Conservation (phyloP, 2,113 vertebrate species). For the Prietella phreatophila region DNA sequence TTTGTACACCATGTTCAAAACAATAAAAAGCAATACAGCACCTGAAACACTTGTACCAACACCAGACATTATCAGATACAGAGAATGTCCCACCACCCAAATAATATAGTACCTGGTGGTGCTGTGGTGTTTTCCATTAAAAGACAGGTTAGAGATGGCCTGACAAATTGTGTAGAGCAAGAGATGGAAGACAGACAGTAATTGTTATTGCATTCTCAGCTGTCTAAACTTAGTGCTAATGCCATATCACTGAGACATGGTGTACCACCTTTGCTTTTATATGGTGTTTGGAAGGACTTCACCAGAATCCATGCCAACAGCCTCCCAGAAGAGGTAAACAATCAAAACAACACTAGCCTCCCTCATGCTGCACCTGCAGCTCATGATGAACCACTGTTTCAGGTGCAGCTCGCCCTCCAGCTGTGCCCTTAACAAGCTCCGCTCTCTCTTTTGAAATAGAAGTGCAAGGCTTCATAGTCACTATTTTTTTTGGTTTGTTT, state of each 20-base stretch:
- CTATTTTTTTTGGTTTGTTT: neutral
- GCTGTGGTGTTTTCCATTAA: neutral
- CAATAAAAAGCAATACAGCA: neutral
- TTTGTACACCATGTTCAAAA: neutral
- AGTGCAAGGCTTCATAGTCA: neutral
- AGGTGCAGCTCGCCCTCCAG: conserved; percentile 21
- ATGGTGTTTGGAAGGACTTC: neutral
- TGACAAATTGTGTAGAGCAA: neutral
- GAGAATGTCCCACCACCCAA: neutral
- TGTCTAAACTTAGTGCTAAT: neutral
- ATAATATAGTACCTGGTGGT: neutral
- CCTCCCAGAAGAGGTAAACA: conserved; percentile 85
- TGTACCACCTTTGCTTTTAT: neutral
- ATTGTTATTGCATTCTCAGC: neutral
- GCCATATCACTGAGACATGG: neutral
- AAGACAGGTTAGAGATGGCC: neutral
- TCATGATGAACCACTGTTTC: conserved; percentile 22
- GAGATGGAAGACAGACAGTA: neutral
- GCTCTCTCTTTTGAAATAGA: neutral
- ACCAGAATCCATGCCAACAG: conserved; percentile 1
- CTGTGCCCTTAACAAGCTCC: conserved; percentile 25
- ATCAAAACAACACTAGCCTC: conserved; percentile 30
- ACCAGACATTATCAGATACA: neutral
- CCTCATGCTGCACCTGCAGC: conserved; percentile 24
- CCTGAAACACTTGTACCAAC: neutral